phyloP scores from a whole-genome alignment of 2,888 invertebrate genomes.

The Hirtodrosophila histrioides region DNA sequence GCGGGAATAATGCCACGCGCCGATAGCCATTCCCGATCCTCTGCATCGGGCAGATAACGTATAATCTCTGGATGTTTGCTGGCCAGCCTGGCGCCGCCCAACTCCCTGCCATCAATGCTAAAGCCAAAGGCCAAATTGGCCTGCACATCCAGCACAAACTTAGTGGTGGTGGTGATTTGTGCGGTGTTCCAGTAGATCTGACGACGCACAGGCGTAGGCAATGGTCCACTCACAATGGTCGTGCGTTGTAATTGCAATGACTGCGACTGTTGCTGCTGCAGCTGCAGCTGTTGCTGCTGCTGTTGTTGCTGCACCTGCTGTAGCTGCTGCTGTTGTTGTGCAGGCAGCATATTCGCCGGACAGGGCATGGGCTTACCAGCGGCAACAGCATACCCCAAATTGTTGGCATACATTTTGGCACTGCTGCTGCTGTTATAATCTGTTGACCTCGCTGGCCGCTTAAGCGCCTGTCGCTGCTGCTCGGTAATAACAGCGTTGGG shows the following conservation, averaged over 20 bases:
- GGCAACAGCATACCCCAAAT: slow-evolving; percentile 36
- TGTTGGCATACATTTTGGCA: slow-evolving; percentile 52
- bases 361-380: slow-evolving; percentile 61
- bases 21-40: slow-evolving; percentile 88
- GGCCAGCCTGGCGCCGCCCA: slow-evolving; percentile 84
- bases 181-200: slow-evolving; percentile 87
- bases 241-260: slow-evolving; percentile 36
- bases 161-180: slow-evolving; percentile 86
- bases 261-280: slow-evolving; percentile 36
- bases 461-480: slow-evolving; percentile 75
- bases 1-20: slow-evolving; percentile 87
- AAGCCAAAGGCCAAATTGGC: slow-evolving; percentile 84
- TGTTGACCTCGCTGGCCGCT: slow-evolving; percentile 71
- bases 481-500: slow-evolving; percentile 52
- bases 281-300: slow-evolving; percentile 19
- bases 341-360: slow-evolving; percentile 18
- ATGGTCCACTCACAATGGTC: slow-evolving; percentile 35
- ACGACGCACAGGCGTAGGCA: slow-evolving; percentile 73
- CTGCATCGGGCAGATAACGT: slow-evolving; percentile 87
- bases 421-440: slow-evolving; percentile 42
- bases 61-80: slow-evolving; percentile 88
- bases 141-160: slow-evolving; percentile 87
- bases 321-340: slow-evolving; percentile 19
- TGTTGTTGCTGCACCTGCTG: slow-evolving; percentile 26
- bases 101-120: slow-evolving; percentile 85